phyloP scores from a whole-genome alignment of 2,797 vertebrate species.

The Dicrostonyx torquatus region DNA sequence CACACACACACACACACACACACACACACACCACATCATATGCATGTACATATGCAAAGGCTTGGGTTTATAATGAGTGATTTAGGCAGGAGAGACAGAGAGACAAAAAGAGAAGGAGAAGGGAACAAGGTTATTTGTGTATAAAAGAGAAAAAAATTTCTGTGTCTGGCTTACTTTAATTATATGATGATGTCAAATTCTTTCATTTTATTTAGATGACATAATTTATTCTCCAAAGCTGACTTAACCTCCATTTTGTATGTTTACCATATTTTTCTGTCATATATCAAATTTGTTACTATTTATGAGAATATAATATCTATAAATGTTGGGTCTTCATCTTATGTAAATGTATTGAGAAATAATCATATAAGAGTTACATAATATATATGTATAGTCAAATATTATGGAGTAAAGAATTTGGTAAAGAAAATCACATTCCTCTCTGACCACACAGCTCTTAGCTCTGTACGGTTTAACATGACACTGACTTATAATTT shows the following conservation, averaged over 20 bases:
- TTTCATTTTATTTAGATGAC: not conserved
- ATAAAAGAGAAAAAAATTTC: not conserved
- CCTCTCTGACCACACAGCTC: not conserved
- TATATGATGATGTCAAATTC: not conserved
- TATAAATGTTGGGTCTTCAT: not conserved
- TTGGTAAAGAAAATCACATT: not conserved
- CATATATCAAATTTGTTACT: not conserved
- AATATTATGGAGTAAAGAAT: not conserved
- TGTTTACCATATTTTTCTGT: not conserved
- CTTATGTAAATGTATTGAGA: slow-evolving; percentile 11
- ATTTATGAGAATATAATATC: not conserved
- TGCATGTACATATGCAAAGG: not conserved
- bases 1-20: not conserved
- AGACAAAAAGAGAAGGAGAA: not conserved
- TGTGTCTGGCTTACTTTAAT: not conserved
- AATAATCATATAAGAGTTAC: not conserved
- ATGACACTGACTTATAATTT: not conserved
- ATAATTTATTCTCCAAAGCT: not conserved
- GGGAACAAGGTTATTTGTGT: not conserved
- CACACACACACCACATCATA: not conserved
- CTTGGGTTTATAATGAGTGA: not conserved
- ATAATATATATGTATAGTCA: not conserved
- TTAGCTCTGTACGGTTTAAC: not conserved
- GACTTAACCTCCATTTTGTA: not conserved
- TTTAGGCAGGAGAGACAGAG: not conserved